phyloP scores from a whole-genome alignment of 1,140 invertebrate genomes.

The Neuroterus valhalla region DNA sequence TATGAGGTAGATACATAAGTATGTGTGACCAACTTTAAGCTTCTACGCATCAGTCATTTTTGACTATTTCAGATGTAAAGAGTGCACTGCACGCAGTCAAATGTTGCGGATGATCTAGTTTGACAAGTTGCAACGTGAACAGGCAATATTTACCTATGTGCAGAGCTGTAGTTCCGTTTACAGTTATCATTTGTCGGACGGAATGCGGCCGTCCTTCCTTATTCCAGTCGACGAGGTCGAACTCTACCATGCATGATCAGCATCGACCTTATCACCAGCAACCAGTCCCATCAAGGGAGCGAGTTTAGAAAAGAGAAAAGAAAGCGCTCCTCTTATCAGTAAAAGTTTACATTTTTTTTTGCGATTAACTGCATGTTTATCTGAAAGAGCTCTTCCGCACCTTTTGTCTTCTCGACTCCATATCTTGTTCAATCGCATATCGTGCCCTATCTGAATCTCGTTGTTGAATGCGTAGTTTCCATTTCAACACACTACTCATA shows the following conservation, averaged over 20 bases:
- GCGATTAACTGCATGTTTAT: not conserved
- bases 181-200: constrained; percentile 57
- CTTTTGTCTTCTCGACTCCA: too few species aligned
- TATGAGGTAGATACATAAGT: too few species aligned
- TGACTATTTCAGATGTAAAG: constrained; percentile 45
- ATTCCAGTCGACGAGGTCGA: constrained; percentile 29
- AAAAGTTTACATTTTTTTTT: not conserved
- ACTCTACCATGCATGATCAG: constrained; percentile 9
- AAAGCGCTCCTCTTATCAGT: not conserved
- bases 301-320: not conserved
- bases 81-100: constrained; percentile 7
- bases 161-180: constrained; percentile 36
- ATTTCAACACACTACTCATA: too few species aligned
- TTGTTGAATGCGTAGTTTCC: too few species aligned
- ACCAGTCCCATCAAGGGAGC: not conserved
- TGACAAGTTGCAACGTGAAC: constrained; percentile 13
- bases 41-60: constrained; percentile 45
- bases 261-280: constrained; percentile 13
- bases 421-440: too few species aligned
- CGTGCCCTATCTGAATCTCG: too few species aligned
- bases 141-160: constrained; percentile 21
- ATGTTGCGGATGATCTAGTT: constrained; percentile 24
- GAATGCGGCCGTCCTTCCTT: constrained; percentile 54
- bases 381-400: too few species aligned
- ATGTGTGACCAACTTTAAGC: too few species aligned